Base-by-base conservation (phyloP, 2,113 vertebrate genomes). In the Phalacrocorax carbo region DNA sequence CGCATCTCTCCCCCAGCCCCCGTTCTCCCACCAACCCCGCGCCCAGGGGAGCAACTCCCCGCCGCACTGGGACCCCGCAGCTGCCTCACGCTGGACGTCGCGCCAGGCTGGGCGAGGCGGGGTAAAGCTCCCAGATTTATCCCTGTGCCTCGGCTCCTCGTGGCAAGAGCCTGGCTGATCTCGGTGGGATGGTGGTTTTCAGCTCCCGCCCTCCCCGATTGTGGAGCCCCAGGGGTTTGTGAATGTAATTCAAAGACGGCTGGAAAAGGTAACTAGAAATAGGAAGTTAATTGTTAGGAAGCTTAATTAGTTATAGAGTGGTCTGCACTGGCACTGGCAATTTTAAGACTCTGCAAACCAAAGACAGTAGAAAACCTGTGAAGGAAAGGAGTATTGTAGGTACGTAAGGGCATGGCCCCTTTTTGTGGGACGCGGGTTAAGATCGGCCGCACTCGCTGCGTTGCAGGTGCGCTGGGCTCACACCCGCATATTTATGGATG, bases 231-330 rank as follows among this genome's bases (percentile, higher is more conserved):
- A 13, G 30, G 48, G 80, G 44, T 22, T 60, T 88, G 77, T 64
- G 84, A 77, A 42, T 83, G 57, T 86, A 83, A 69, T 91, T 77
- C 64, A 66, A 26, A 82, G 80, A 48, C 11, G 26, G 30, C 81
- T 86, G 77, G 68, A 51, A 91, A 89, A 86, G 62, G 94, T 83
- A 95, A 94, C 81, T 91, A 72, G 71, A 80, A 95, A 83, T 76
- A 54, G 64, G 76, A 86, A 91, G n/a, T 38, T 93, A 94, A 94
- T 94, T 89, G 94, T 51, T 34, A 8, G 77, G 26, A 84, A 40
- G 26, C 58, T 69, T 93, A 72, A 86, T 89, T 75, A 79, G 76
- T 49, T 32, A 9, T 30, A 42, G 15, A n/a, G 52, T 1, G 10
- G 36, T 15, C 85, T 54, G 30, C 51, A 5, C 30, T 5, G 10